Base-by-base conservation (phyloP, 2,888 invertebrate genomes). In the Phragmatobia fuliginosa region DNA sequence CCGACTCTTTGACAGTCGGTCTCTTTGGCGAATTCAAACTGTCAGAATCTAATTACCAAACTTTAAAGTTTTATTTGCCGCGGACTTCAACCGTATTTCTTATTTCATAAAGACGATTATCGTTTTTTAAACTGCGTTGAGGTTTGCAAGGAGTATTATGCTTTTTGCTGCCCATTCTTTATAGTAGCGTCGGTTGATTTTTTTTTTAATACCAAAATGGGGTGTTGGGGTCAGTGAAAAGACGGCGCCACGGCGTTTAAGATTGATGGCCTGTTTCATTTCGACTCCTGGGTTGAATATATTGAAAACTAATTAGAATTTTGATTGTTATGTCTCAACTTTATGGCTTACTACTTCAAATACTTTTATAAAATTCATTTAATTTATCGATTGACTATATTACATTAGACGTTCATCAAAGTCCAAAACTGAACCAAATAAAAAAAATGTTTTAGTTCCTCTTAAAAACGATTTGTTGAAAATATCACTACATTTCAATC, bases 31-130 rank as follows among this genome's bases (percentile, higher is more conserved):
- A 89, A 89, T 89, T 89, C 91, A 88, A 92, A 88, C 92, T 93
- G 94, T 93, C 93, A 91, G 93, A 94, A 94, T 94, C 92, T 93
- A 94, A 94, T 94, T 94, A 94, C 90, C 87, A 89, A 88, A 85
- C 80, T 83, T 80, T 81, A 74, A 69, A 74, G 72, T 72, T 74
- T 70, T 72, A 76, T 80, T 71, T 84, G 62, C 87, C 60, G 62
- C 63, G 62, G 49, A 25, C 59, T 41, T 68, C 75, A 71, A 72
- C 80, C 71, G 74, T 90, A 85, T 79, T 49, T 18, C 45, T 45
- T 68, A 62, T n/a, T 14, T 0, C 0, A 63, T 85, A 88, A 78
- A 80, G 87, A 71, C 76, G 69, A 81, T 63, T 83, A 81, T 87
- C 25, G 79, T 67, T 72, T 78, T 71, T 45, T 66, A 18, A 6